Evolutionary conservation across 2,797 vertebrate genomes (phyloP).

Genomic region (Gadopsis bispinosus): DNA sequence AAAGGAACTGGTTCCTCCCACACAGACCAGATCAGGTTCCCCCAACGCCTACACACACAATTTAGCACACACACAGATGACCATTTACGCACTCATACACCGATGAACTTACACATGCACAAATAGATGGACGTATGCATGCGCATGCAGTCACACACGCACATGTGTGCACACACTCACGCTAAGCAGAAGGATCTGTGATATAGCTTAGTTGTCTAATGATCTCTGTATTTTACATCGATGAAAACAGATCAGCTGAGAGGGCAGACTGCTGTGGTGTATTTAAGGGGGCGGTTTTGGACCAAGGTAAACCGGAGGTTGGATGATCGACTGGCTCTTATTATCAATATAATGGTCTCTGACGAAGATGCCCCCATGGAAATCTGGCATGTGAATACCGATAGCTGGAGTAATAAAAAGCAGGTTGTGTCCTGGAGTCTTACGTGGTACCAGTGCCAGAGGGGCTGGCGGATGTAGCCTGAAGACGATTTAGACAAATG

Average conservation of each 20-base stretch:
- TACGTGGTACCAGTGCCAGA: conserved; percentile 26
- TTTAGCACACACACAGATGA: conserved; percentile 74
- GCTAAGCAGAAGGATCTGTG: conserved; percentile 69
- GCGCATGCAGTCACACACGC: conserved; percentile 51
- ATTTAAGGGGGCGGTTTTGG: conserved; percentile 80
- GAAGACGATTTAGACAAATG: conserved; percentile 13
- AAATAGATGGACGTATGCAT: conserved; percentile 65
- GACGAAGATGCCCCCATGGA: conserved; percentile 72
- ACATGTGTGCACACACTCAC: conserved; percentile 27
- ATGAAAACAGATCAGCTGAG: conserved; percentile 83
- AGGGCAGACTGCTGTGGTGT: conserved; percentile 71
- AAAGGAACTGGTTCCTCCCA: conserved; percentile 77
- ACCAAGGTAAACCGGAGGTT: conserved; percentile 78
- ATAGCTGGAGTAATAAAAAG: conserved; percentile 50
- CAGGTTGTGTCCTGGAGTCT: conserved; percentile 33
- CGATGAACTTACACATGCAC: conserved; percentile 70
- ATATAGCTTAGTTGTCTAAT: conserved; percentile 82
- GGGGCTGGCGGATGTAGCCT: conserved; percentile 10
- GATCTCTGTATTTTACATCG: conserved; percentile 81
- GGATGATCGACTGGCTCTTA: conserved; percentile 67
- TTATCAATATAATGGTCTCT: conserved; percentile 72
- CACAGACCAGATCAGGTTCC: conserved; percentile 84
- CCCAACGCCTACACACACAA: conserved; percentile 77
- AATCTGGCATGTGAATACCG: conserved; percentile 56
- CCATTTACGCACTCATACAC: conserved; percentile 69